Conservation (phyloP, 1,140 invertebrate genomes). For the Ruditapes philippinarum region DNA sequence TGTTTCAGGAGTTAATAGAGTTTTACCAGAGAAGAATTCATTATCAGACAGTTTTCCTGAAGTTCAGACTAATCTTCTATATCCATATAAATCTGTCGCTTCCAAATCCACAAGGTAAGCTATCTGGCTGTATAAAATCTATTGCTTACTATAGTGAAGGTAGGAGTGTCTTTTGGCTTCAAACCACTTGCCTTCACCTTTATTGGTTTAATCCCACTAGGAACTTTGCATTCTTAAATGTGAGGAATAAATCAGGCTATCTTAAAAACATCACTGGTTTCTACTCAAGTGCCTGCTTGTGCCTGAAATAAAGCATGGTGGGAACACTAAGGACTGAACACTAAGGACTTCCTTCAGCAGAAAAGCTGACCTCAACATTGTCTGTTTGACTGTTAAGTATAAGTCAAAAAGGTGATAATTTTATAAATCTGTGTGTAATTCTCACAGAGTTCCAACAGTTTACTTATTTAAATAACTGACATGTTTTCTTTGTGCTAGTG, state of each 20-base stretch:
- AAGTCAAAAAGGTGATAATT: constrained; percentile 23
- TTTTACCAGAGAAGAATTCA: constrained; percentile 96
- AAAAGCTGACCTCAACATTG: too few species aligned
- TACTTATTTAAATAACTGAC: neutral
- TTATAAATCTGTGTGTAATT: neutral
- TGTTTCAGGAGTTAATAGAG: constrained; percentile 92
- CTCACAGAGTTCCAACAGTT: neutral
- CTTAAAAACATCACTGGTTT: constrained; percentile 82
- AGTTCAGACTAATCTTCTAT: constrained; percentile 85
- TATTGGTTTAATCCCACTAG: too few species aligned
- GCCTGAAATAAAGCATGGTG: too few species aligned
- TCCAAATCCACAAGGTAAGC: constrained; percentile 25
- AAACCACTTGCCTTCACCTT: too few species aligned
- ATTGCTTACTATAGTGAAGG: constrained; percentile 72
- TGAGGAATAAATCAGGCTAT: too few species aligned
- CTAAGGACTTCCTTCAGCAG: too few species aligned
- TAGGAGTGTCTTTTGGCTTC: constrained; percentile 90
- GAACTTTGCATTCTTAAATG: constrained; percentile 91
- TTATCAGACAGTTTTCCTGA: constrained; percentile 94
- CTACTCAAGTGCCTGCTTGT: too few species aligned
- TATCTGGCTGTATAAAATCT: neutral
- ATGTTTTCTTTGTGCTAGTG: neutral
- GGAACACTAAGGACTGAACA: constrained; percentile 89
- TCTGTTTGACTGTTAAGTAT: too few species aligned
- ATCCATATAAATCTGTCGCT: constrained; percentile 84